Evolutionary conservation across 2,888 invertebrate species (phyloP).

Genomic region (Pycnomerus fuliginosus): DNA sequence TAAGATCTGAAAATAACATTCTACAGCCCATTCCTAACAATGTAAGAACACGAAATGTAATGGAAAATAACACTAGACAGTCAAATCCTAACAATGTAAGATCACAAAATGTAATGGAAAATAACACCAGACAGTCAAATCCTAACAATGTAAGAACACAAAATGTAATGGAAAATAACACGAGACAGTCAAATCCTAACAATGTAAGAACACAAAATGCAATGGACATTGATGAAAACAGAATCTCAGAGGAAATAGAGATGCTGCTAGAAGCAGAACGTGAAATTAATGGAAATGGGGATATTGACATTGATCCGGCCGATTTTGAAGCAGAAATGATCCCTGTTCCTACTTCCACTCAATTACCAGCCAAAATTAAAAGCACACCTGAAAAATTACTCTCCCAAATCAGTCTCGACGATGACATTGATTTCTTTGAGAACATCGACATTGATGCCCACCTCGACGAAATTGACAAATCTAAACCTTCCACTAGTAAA

Average conservation of each 20-base stretch:
- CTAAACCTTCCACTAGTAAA: no score
- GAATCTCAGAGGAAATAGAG: constrained; percentile 31
- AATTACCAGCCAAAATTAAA: constrained; percentile 20
- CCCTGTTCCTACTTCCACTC: constrained; percentile 5
- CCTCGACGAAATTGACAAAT: constrained; percentile 29
- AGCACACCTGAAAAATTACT: constrained; percentile 7
- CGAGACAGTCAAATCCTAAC: not conserved
- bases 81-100: no score
- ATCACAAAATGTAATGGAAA: no score
- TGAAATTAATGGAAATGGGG: constrained; percentile 18
- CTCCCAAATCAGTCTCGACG: constrained; percentile 2
- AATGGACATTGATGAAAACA: not conserved
- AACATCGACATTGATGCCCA: constrained; percentile 42
- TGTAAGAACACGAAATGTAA: no score
- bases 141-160: not conserved
- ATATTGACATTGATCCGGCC: constrained; percentile 31
- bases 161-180: not conserved
- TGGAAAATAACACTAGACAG: no score
- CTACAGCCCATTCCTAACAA: no score
- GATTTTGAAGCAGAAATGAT: not conserved
- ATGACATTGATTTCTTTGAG: constrained; percentile 41
- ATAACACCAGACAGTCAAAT: not conserved
- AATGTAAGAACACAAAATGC: not conserved
- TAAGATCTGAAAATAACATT: no score
- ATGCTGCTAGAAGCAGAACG: constrained; percentile 34